Percentiles rank a stretch among this genome's conserved stretches.
These are phyloP conservation scores for Gymnogyps californianus DNA, from an alignment of 2,113 vertebrate species.

Conservation along the genomic window DNA sequence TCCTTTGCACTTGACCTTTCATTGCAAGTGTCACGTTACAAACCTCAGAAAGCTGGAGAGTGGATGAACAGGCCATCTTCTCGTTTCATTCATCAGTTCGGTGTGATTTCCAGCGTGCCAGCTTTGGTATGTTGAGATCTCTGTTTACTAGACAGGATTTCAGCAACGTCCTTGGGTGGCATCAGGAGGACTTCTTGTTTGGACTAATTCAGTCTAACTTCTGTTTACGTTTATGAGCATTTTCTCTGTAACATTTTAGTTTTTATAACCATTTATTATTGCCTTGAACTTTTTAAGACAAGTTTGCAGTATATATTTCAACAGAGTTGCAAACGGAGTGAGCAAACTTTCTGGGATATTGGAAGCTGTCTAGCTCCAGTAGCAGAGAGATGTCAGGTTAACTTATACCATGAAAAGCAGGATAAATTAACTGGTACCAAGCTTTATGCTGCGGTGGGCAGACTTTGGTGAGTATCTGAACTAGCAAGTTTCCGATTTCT, in stretches of 20 bases:
- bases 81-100: neutral
- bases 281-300: neutral
- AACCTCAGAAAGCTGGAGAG: neutral
- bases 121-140: neutral
- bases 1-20: neutral
- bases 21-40: fast-evolving
- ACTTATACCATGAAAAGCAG: neutral
- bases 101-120: neutral
- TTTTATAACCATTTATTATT: neutral
- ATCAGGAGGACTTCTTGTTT: slow-evolving; percentile 48
- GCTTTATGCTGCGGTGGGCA: neutral
- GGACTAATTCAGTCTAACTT: neutral
- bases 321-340: neutral
- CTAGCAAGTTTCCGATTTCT: neutral
- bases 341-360: neutral
- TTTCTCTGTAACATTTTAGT: neutral
- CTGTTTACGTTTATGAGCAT: neutral
- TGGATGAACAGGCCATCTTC: neutral
- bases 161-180: slow-evolving; percentile 12
- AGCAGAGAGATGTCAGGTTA: neutral
- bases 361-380: neutral
- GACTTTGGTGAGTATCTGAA: neutral
- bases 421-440: neutral
- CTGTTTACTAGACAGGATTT: slow-evolving; percentile 53
- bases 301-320: neutral